Base-by-base conservation (phyloP, 1,140 invertebrate genomes). In the Aphelenchoides avenae region DNA sequence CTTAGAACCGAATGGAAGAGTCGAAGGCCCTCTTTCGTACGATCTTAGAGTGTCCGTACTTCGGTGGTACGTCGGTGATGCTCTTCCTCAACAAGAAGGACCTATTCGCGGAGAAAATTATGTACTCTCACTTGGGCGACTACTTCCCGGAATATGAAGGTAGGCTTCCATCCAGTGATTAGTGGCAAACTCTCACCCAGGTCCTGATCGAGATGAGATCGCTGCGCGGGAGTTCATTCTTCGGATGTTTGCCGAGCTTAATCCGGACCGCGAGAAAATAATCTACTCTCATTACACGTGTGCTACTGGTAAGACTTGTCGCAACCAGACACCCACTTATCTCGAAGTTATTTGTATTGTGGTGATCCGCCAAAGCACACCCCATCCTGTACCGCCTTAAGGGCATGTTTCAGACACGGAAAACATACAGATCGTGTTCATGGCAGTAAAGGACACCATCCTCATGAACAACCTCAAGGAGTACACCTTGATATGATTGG, bases 271-370 rank as follows among this genome's bases (percentile, higher is more conserved):
- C 78, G 94, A 98, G 84, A 98, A 98, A 84, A 98, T 98, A 75
- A 98, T 99, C 82, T 98, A 98, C 85, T 98, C 94, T 78, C 94
- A 99, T 85, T 99, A 98, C 84, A 98, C 94, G 73, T 98, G 94
- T 86, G 95, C 94, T 81, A 99, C 94, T 87, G 94, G 92, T 96
- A 86, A 11, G n/a, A 15, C 11, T 44, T 44, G 11, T 11, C 42
- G 29, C 29, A 11, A 44, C 20, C 11, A 9, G 11, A 44, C 9
- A 15, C 29, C 9, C 11, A 44, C 11, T 11, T 22, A 11, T 22
- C 20, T 11, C 22, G n/a, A 11, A 15, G 11, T 44, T 11, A 11
- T 11, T 11, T 22, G 11, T 44, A 44, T 44, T 11, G n/a, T 9
- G 11, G 22, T 27, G 9, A 44, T 9, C 11, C 29, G n/a, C 29